Evolutionary conservation across 2,113 vertebrate species (phyloP).

Genomic region (Microtus ochrogaster): DNA sequence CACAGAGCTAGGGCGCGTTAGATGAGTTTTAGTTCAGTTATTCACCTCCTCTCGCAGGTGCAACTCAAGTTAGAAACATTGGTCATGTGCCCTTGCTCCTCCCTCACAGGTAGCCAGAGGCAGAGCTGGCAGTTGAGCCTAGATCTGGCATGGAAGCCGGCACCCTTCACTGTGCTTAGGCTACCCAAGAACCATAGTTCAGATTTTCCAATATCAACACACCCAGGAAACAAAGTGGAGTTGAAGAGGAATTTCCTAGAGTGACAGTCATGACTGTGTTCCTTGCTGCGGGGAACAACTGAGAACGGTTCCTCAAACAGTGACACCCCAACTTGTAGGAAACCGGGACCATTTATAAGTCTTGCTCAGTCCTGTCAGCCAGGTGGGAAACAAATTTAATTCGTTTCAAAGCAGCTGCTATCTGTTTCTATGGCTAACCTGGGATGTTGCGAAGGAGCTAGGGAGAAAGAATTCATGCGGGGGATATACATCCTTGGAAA

Average conservation of each 20-base stretch:
- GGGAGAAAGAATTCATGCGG: slow-evolving; percentile 67
- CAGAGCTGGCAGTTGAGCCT: neutral
- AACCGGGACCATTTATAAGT: neutral
- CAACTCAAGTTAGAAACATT: neutral
- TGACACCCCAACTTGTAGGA: neutral
- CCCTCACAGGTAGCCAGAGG: neutral
- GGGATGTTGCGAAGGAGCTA: slow-evolving; percentile 68
- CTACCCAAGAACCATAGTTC: neutral
- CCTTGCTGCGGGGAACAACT: neutral
- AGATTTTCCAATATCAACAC: neutral
- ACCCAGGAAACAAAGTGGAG: neutral
- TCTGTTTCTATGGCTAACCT: slow-evolving; percentile 79
- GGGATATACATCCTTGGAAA: slow-evolving; percentile 81
- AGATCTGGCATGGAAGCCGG: neutral
- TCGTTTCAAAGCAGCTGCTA: neutral
- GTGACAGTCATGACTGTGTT: neutral
- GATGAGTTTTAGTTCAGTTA: neutral
- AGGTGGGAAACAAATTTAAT: slow-evolving; percentile 65
- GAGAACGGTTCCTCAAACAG: neutral
- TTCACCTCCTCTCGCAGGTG: neutral
- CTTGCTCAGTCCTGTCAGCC: slow-evolving; percentile 69
- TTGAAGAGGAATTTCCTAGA: neutral
- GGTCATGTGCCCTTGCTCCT: neutral
- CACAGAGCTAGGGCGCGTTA: neutral
- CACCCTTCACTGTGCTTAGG: neutral